Percentiles rank a stretch among this genome's conserved stretches.
Evolutionary conservation across 2,888 invertebrate genomes (phyloP).

Genomic region (Brachypterus glaber): DNA sequence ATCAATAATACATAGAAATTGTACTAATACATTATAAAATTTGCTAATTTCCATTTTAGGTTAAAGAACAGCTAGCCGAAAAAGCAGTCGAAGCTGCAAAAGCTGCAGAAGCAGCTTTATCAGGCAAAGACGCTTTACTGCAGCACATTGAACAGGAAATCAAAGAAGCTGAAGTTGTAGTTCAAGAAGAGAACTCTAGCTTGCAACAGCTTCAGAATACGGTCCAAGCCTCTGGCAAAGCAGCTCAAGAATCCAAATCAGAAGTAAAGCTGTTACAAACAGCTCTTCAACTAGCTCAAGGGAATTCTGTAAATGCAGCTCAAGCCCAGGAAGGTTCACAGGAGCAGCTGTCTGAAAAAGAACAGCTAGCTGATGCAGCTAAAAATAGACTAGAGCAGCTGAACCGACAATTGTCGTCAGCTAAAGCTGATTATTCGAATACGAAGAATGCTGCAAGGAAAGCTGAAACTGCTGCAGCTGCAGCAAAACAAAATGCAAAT

Average conservation of each 20-base stretch:
- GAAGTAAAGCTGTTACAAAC: constrained; percentile 42
- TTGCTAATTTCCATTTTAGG: too few relatives aligned
- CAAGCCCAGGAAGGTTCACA: constrained; percentile 45
- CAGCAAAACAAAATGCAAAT: constrained; percentile 54
- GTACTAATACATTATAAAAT: too few relatives aligned
- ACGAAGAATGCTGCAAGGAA: constrained; percentile 60
- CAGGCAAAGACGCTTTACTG: constrained; percentile 61
- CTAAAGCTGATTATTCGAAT: constrained; percentile 52
- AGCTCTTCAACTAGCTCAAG: constrained; percentile 45
- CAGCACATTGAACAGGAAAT: constrained; percentile 58
- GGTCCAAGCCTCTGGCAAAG: constrained; percentile 50
- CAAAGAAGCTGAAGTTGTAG: constrained; percentile 46
- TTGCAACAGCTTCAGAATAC: constrained; percentile 51
- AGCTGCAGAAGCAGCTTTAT: constrained; percentile 59
- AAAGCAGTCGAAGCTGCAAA: constrained; percentile 62
- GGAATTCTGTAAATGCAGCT: background rate
- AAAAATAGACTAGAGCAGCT: constrained; percentile 54
- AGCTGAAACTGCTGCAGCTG: constrained; percentile 57
- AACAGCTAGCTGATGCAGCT: constrained; percentile 57
- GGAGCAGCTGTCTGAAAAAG: constrained; percentile 55
- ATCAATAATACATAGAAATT: too few relatives aligned
- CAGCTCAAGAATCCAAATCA: constrained; percentile 51
- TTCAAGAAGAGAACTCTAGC: constrained; percentile 43
- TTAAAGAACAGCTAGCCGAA: constrained; percentile 59
- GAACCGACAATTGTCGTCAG: constrained; percentile 51